Conservation (phyloP, 2,113 vertebrate genomes). For the Merops nubicus region DNA sequence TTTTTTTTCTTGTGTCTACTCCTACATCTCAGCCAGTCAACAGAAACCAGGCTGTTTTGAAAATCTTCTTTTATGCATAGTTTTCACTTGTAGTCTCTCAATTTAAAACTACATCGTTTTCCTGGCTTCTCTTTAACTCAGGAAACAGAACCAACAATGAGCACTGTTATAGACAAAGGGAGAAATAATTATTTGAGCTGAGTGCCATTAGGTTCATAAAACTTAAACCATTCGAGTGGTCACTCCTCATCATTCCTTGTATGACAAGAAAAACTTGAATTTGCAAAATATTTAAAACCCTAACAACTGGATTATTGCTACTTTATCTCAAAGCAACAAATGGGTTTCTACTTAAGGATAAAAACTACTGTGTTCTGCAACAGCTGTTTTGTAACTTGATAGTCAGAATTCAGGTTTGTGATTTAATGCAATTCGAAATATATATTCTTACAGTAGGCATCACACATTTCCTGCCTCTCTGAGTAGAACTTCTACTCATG, state of each 20-base stretch:
- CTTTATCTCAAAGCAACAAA: background rate
- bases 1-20: background rate
- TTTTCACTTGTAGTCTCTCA: background rate
- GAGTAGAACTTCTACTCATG: background rate
- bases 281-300: background rate
- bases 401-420: background rate
- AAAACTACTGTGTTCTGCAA: background rate
- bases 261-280: background rate
- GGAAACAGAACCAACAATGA: background rate
- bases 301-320: background rate
- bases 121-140: background rate
- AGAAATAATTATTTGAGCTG: background rate
- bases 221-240: background rate
- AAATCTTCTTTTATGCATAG: background rate
- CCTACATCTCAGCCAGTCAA: background rate
- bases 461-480: background rate
- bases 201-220: background rate
- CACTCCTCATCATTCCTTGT: background rate
- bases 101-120: background rate
- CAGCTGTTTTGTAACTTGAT: background rate
- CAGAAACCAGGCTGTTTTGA: background rate
- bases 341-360: background rate
- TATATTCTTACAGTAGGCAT: rapidly evolving
- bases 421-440: background rate
- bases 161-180: background rate